Percentiles rank a stretch among this genome's conserved stretches.
phyloP scores from a whole-genome alignment of 2,797 vertebrate genomes.

The Spinus olivaceus region DNA sequence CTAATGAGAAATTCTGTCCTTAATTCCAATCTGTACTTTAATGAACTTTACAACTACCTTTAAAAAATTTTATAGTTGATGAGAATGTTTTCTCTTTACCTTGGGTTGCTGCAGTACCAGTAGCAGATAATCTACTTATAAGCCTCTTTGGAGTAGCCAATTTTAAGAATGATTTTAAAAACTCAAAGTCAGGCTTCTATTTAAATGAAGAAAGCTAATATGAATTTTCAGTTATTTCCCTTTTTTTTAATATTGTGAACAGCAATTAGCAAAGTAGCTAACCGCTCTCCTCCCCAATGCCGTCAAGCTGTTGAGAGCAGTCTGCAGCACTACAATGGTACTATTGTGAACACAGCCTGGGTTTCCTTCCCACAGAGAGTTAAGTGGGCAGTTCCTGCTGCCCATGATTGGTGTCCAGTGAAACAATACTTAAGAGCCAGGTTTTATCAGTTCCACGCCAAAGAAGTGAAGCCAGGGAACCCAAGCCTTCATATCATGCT shows the following conservation, averaged over 20 bases:
- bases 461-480: constrained; percentile 82
- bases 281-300: constrained; percentile 73
- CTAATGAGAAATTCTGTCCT: not conserved
- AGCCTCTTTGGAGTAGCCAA: not conserved
- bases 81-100: not conserved
- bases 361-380: constrained; percentile 85
- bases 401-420: constrained; percentile 80
- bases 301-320: constrained; percentile 87
- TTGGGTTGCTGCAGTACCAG: not conserved
- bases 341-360: constrained; percentile 90
- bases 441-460: constrained; percentile 91
- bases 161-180: constrained; percentile 14
- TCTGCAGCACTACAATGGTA: constrained; percentile 86
- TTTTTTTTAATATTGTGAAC: constrained; percentile 50
- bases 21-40: not conserved
- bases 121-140: constrained; percentile 13
- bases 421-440: constrained; percentile 95
- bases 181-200: constrained; percentile 20
- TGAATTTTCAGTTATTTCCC: constrained; percentile 58
- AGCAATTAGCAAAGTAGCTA: constrained; percentile 73
- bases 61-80: not conserved
- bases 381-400: constrained; percentile 86
- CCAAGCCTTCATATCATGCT: constrained; percentile 91
- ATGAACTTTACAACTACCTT: not conserved
- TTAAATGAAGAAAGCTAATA: constrained; percentile 45